Evolutionary conservation across 2,797 vertebrate genomes (phyloP), one percentile per base, ranked within the genome.

Genomic region (Sphaeramia orbicularis): DNA sequence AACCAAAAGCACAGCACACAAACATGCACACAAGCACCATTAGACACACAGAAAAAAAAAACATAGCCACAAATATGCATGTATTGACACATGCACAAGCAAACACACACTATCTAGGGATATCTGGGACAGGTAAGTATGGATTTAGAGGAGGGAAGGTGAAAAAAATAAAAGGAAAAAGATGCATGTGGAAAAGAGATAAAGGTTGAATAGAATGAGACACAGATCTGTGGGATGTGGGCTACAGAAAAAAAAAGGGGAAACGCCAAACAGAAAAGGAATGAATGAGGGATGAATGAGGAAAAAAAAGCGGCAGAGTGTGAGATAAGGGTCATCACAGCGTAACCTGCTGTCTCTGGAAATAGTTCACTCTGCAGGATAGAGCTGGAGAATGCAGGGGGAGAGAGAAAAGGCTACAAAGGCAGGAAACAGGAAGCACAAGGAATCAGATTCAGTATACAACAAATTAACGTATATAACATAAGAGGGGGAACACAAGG

Each of bases 91-190:
- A 48, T 16, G 48, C 41, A 64, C 21, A 51, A 12, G 60, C 30
- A 47, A 40, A 54, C 53, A 51, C 63, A 35, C 42, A 41, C 36
- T 16, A 78, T 68, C 55, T 55, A 36, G 50, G 45, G 65, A 76
- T 71, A 80, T 83, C 60, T 84, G 44, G 78, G 86, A 84, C 80
- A 89, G 71, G 83, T 73, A 50, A 78, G 67, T 54, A 48, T 62
- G 47, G 71, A 83, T 69, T 41, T 30, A 69, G 76, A 37, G 30
- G 18, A 36, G 45, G 18, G 27, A 15, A 24, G 12, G 36, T 40
- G 43, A 8, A 5, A 2, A 21, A 7, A 10, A 13, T n/a, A 10
- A 52, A 57, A 7, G 27, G 24, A 13, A 10, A 36, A 14, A 42
- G 43, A 42, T 38, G 65, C 37, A 65, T 72, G 83, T 77, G 71